Percentiles rank a stretch among this genome's conserved stretches.
Conservation (phyloP, 2,113 vertebrate species). For the Oreochromis spilurus region DNA sequence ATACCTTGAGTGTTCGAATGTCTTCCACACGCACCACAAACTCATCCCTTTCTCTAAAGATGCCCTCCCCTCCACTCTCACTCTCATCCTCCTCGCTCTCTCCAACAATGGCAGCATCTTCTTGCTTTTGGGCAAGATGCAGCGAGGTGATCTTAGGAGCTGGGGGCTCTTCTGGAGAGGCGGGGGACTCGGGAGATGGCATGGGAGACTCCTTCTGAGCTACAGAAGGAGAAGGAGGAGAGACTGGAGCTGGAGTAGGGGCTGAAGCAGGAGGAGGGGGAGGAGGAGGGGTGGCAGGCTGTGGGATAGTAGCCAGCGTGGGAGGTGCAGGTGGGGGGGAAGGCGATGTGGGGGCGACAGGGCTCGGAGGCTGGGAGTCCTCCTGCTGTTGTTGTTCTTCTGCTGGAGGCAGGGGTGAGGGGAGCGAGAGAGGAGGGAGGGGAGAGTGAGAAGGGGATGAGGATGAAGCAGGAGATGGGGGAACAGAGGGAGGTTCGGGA, state of each 20-base stretch:
- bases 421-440: slow-evolving; percentile 58
- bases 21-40: slow-evolving; percentile 90
- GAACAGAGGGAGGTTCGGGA: slow-evolving; percentile 54
- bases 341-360: slow-evolving; percentile 32
- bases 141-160: slow-evolving; percentile 74
- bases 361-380: slow-evolving; percentile 40
- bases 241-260: background rate
- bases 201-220: slow-evolving; percentile 50
- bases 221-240: slow-evolving; percentile 37
- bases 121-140: slow-evolving; percentile 89
- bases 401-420: slow-evolving; percentile 49
- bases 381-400: slow-evolving; percentile 71
- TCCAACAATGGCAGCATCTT: slow-evolving; percentile 84
- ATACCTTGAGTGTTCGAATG: slow-evolving; percentile 85
- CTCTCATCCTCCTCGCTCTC: slow-evolving; percentile 88
- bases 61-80: slow-evolving; percentile 87
- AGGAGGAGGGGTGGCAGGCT: slow-evolving; percentile 35
- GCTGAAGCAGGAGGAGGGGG: slow-evolving; percentile 24
- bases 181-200: slow-evolving; percentile 57
- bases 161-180: slow-evolving; percentile 69
- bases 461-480: slow-evolving; percentile 45
- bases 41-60: slow-evolving; percentile 88
- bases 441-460: slow-evolving; percentile 56
- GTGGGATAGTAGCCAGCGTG: background rate
- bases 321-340: slow-evolving; percentile 17